A percentile compares a stretch with the other conserved stretches of the same genome.
phyloP scores from a whole-genome alignment of 92 coral and sea anemone genomes.

The Palythoa heliodiscus region DNA sequence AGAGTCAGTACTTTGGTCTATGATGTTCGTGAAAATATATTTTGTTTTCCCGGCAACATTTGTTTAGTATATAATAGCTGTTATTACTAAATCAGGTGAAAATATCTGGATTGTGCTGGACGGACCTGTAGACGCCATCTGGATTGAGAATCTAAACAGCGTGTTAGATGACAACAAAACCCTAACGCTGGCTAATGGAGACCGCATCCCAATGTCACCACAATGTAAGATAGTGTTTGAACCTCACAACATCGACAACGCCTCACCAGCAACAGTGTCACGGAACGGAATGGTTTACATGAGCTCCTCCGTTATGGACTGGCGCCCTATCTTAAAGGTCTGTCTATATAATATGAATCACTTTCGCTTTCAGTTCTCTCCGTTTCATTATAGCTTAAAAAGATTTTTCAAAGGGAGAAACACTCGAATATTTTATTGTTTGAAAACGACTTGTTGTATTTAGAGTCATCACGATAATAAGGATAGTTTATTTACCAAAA shows the following conservation, averaged over 20 bases:
- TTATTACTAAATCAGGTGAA: conserved; percentile 58
- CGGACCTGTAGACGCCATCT: conserved; percentile 92
- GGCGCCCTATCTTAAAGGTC: conserved; percentile 91
- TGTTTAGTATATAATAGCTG: not conserved
- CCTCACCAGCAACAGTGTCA: conserved; percentile 91
- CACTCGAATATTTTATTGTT: not conserved
- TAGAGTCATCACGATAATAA: too few relatives aligned
- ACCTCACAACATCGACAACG: conserved; percentile 92
- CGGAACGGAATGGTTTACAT: conserved; percentile 94
- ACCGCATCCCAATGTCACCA: conserved; percentile 91
- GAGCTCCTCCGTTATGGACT: conserved; percentile 97
- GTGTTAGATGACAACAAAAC: conserved; percentile 91
- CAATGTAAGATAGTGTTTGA: conserved; percentile 90
- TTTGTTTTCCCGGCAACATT: too few relatives aligned
- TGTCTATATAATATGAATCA: not conserved
- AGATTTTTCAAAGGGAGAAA: not conserved
- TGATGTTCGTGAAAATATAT: too few relatives aligned
- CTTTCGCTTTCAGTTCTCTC: not conserved
- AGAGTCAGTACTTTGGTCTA: too few relatives aligned
- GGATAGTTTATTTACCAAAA: too few relatives aligned
- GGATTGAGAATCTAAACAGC: conserved; percentile 93
- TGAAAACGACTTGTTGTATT: too few relatives aligned
- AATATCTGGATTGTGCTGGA: conserved; percentile 91
- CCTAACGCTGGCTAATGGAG: conserved; percentile 86
- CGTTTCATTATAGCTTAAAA: not conserved